Percentiles rank a stretch among this genome's conserved stretches.
These are phyloP conservation scores for Meliscaeva auricollis DNA, from an alignment of 2,888 invertebrate species.

Conservation along the genomic window DNA sequence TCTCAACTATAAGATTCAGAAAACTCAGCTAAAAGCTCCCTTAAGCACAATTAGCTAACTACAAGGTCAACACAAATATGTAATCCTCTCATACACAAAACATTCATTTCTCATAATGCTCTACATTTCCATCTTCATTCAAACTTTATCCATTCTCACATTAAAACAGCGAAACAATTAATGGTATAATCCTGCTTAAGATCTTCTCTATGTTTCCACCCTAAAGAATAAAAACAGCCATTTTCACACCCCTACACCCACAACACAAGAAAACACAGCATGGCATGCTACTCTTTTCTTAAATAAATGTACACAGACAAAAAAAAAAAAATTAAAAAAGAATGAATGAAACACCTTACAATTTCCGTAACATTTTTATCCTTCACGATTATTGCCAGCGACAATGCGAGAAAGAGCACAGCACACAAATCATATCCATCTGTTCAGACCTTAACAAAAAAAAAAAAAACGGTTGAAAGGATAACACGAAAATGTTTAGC, in stretches of 20 bases:
- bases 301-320: constrained; percentile 11
- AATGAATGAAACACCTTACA: constrained; percentile 56
- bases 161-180: constrained; percentile 69
- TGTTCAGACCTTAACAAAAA: constrained; percentile 14
- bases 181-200: constrained; percentile 64
- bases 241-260: neutral
- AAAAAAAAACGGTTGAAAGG: constrained; percentile 49
- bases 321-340: neutral
- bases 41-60: constrained; percentile 26
- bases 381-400: constrained; percentile 62
- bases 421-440: constrained; percentile 48
- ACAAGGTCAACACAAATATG: constrained; percentile 39
- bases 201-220: constrained; percentile 51
- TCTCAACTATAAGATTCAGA: neutral
- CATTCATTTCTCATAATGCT: constrained; percentile 46
- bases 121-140: constrained; percentile 43
- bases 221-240: neutral
- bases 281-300: neutral
- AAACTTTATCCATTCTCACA: constrained; percentile 45
- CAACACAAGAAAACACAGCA: neutral
- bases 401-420: constrained; percentile 24
- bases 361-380: constrained; percentile 64
- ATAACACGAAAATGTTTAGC: constrained; percentile 70
- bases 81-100: constrained; percentile 24
- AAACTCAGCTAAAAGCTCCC: neutral